Evolutionary conservation across 2,113 vertebrate species (phyloP), one percentile per base, ranked within the genome.

Genomic region (Oreocharis arfaki): DNA sequence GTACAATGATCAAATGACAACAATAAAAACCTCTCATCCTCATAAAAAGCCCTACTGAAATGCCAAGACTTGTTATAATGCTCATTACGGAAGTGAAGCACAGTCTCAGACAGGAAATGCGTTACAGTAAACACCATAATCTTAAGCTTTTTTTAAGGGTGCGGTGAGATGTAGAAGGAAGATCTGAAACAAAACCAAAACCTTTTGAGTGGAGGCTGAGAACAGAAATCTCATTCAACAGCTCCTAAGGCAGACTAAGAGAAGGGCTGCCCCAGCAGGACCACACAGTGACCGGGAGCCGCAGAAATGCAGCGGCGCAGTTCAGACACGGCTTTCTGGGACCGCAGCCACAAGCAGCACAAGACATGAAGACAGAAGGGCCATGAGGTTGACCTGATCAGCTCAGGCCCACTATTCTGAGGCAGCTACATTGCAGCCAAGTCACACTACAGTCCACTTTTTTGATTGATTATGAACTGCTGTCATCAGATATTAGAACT

Each of bases 211-310:
- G 52, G 6, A 67, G 15, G 17, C 49, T 6, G 21, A 56, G 53
- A 69, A 50, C 10, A 6, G 3, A 68, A 75, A 75, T 37, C 6
- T 63, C 35, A 52, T 30, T 56, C 16, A 42, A 47, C 19, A 84
- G 5, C 35, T 33, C 3, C 7, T 7, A 16, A 70, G 52, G 78
- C 52, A 37, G 57, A 16, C 21, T 32, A 84, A 63, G 35, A 44
- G 64, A 56, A 77, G 0, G 6, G 37, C 37, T 35, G 26, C 13
- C 37, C 22, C 44, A 59, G 52, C 23, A 71, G 56, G 33, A 56
- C 35, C 46, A 39, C 39, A 4, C 13, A 0, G 1, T 1, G 41
- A 86, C 13, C 0, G 0, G 30, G 30, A 60, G 69, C 47, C 4
- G 6, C 26, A 89, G 52, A 67, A 80, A 71, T 1, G n/a, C 53